phyloP scores from a whole-genome alignment of 64 coral and sea anemone genomes.

The Dendrophyllia cribrosa region DNA sequence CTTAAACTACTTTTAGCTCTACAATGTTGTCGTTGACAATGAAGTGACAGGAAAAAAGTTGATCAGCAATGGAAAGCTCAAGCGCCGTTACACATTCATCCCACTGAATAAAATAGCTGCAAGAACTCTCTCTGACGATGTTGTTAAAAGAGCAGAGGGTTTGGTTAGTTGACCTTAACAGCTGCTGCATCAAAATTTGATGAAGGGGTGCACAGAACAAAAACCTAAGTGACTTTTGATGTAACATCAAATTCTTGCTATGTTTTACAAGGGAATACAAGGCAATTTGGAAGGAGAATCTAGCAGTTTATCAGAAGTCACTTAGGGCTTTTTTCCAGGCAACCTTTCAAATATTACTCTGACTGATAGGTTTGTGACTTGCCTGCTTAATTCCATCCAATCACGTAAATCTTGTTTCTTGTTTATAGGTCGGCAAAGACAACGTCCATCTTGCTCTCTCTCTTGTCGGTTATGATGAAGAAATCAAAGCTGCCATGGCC shows the following conservation, averaged over 20 bases:
- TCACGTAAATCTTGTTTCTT: not conserved
- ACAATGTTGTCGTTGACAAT: slow-evolving; percentile 97
- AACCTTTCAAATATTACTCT: no score
- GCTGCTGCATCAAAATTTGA: no score
- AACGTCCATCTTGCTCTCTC: slow-evolving; percentile 90
- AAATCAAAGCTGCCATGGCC: slow-evolving; percentile 96
- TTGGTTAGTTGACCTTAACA: slow-evolving; percentile 67
- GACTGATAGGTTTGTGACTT: not conserved
- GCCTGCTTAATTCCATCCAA: not conserved
- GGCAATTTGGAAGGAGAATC: no score
- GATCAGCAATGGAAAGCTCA: slow-evolving; percentile 94
- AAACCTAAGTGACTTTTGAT: no score
- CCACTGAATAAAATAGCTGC: slow-evolving; percentile 94
- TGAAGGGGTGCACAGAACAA: no score
- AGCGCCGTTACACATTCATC: slow-evolving; percentile 94
- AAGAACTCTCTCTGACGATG: slow-evolving; percentile 73
- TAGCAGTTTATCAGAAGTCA: no score
- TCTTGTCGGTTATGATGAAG: slow-evolving; percentile 95
- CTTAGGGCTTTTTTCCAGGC: no score
- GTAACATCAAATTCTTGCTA: no score
- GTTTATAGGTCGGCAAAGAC: slow-evolving; percentile 86
- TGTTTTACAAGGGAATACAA: no score
- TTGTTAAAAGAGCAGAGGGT: slow-evolving; percentile 80
- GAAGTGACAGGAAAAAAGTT: slow-evolving; percentile 96
- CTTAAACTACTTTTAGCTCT: slow-evolving; percentile 58